These are phyloP conservation scores for human DNA, from an alignment of 2,113 vertebrate genomes.

Conservation along the genomic window DNA sequence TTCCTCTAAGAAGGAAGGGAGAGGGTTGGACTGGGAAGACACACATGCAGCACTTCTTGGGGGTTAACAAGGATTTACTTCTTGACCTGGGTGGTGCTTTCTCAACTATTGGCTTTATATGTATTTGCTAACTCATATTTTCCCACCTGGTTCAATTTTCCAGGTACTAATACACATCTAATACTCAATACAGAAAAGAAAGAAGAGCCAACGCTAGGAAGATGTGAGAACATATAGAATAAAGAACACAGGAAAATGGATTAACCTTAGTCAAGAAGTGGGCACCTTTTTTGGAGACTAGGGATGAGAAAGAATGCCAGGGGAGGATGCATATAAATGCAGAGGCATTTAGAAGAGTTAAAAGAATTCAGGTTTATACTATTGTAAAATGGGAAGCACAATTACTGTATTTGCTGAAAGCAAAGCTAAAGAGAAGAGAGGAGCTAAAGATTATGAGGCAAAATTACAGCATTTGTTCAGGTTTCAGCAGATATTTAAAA, in stretches of 20 bases:
- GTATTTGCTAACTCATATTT: background rate
- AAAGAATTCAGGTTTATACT: background rate
- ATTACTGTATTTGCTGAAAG: background rate
- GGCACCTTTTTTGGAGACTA: background rate
- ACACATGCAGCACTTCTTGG: background rate
- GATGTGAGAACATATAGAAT: background rate
- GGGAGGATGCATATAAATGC: background rate
- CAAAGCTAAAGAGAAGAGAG: background rate
- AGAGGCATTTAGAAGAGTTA: background rate
- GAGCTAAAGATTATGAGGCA: background rate
- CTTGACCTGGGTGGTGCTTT: background rate
- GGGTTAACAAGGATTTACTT: background rate
- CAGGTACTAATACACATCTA: background rate
- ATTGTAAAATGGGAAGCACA: background rate
- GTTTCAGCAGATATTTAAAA: slow-evolving; percentile 15
- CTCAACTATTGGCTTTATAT: background rate
- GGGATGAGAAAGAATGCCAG: background rate
- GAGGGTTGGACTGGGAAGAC: background rate
- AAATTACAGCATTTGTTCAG: background rate
- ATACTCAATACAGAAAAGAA: background rate
- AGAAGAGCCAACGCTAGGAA: background rate
- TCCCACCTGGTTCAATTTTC: background rate
- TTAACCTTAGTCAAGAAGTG: background rate
- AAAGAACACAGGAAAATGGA: background rate
- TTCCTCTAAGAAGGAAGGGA: background rate